Evolutionary conservation across 2,113 vertebrate species (phyloP), one percentile per base, ranked within the genome.

Genomic region (Chloropsis hardwickii): DNA sequence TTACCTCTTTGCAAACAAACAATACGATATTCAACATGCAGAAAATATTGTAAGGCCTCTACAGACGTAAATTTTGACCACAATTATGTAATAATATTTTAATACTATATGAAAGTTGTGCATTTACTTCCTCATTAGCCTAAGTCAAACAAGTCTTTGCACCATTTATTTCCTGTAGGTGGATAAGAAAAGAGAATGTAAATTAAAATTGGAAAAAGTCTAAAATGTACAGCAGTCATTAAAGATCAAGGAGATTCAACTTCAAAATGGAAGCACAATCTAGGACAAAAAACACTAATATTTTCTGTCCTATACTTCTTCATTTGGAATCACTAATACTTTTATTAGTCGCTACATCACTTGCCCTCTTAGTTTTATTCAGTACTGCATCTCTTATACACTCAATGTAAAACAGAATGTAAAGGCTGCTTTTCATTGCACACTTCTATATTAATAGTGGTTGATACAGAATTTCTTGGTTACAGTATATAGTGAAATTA

Each of bases 361-460:
- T 77, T 77, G 51, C 4, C 8, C 5, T 50, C 23, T 35, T 24
- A 53, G 14, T 47, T 67, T 45, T 61, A 11, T 60, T 61, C 4
- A 8, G 17, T 54, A 22, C 16, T 0, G 0, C 2, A 53, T 70
- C 6, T 57, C 5, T 61, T 48, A 48, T 20, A 9, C 14, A 31
- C 22, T 81, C 33, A 61, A 25, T 24, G 14, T 44, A 53, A 84
- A 83, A 76, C 8, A 19, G 27, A 35, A 58, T 28, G 8, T 39
- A 88, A 67, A 13, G 6, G 4, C 6, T 62, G 33, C 9, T 69
- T 80, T 33, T 69, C 22, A 58, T 57, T 47, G 37, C 11, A 37
- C 7, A 35, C 3, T 47, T 91, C 28, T 40, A 11, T 48, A 54
- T 39, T 72, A 77, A 33, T 18, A 64, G 14, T 23, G 4, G 6